These are phyloP conservation scores for Epirrita christyi DNA, from an alignment of 2,888 invertebrate genomes.

Conservation along the genomic window DNA sequence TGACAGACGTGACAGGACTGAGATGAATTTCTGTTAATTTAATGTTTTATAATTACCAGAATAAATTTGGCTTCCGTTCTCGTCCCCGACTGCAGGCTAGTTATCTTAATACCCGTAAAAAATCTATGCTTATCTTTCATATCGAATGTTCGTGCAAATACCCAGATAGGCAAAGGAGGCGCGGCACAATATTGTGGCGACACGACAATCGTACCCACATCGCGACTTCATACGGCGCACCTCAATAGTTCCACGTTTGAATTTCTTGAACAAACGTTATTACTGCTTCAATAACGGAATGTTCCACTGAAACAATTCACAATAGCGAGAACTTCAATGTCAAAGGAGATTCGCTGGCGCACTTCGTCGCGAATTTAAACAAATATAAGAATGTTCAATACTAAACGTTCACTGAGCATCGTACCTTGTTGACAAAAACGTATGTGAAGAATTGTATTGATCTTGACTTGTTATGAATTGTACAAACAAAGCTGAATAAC, in stretches of 20 bases:
- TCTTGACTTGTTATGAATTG: slow-evolving; percentile 14
- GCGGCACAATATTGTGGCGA: slow-evolving; percentile 56
- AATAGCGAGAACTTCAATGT: slow-evolving; percentile 72
- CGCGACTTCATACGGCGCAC: slow-evolving; percentile 50
- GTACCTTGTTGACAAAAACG: slow-evolving; percentile 8
- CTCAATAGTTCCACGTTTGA: slow-evolving; percentile 77
- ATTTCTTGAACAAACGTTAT: slow-evolving; percentile 80
- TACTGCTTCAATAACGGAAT: slow-evolving; percentile 73
- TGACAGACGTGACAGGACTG: no score
- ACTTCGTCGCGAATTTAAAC: slow-evolving; percentile 58
- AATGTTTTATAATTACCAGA: no score
- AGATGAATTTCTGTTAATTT: no score
- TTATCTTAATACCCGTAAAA: no score
- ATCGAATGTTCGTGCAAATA: no score
- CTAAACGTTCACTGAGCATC: slow-evolving; percentile 18
- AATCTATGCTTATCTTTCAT: no score
- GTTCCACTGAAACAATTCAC: slow-evolving; percentile 76
- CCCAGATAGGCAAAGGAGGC: slow-evolving; percentile 9
- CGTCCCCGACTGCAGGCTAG: no score
- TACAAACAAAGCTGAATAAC: slow-evolving; percentile 32
- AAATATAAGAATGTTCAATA: slow-evolving; percentile 39
- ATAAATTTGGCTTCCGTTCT: no score
- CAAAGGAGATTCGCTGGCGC: slow-evolving; percentile 68
- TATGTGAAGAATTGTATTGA: slow-evolving; percentile 8
- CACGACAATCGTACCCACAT: slow-evolving; percentile 44